These are phyloP conservation scores for Leucoraja erinaceus DNA, from an alignment of 2,113 vertebrate genomes.

Conservation along the genomic window DNA sequence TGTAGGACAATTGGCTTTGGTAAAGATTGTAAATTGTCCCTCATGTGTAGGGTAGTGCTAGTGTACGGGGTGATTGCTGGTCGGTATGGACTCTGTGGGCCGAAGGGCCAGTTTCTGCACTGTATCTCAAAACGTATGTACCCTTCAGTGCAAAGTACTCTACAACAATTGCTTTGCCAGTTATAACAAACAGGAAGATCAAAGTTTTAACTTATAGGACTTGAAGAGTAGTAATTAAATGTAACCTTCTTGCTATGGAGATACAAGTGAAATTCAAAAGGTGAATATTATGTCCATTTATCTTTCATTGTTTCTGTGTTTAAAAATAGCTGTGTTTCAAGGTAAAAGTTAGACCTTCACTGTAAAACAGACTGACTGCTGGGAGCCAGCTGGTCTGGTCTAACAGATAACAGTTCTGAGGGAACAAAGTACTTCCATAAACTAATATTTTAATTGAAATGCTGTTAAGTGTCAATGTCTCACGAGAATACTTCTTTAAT, in stretches of 20 bases:
- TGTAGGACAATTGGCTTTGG: too few species aligned
- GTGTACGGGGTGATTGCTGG: too few species aligned
- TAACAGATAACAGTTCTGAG: not conserved
- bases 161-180: not conserved
- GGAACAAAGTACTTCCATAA: not conserved
- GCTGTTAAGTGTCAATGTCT: not conserved
- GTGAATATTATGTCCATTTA: not conserved
- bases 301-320: not conserved
- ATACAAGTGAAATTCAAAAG: not conserved
- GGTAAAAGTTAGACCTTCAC: not conserved
- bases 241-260: not conserved
- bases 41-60: too few species aligned
- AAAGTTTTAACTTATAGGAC: not conserved
- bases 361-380: not conserved
- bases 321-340: not conserved
- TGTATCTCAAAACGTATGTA: not conserved
- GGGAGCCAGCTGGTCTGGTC: not conserved
- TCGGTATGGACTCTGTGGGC: too few species aligned
- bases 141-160: not conserved
- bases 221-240: not conserved
- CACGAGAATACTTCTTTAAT: slow-evolving; percentile 22
- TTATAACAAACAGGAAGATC: not conserved
- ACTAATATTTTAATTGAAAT: slow-evolving; percentile 33
- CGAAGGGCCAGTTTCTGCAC: too few species aligned
- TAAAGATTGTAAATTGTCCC: too few species aligned